phyloP scores from a whole-genome alignment of 2,888 invertebrate genomes.

The Oscheius sp. region DNA sequence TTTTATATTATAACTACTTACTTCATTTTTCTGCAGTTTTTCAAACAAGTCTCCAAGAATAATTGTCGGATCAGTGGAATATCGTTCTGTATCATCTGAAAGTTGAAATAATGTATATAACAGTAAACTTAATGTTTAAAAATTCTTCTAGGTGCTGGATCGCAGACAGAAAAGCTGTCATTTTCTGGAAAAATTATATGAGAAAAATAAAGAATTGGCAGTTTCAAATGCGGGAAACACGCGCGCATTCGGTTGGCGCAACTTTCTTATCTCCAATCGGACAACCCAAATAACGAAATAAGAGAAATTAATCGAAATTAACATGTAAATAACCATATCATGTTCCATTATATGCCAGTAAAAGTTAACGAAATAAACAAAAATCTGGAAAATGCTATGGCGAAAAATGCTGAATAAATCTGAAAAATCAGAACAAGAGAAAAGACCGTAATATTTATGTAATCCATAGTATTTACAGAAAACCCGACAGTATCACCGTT shows the following conservation, averaged over 20 bases:
- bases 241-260: neutral
- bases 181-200: neutral
- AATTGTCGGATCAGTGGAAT: neutral
- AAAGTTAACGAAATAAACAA: no score
- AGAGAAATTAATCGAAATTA: no score
- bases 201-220: neutral
- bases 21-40: neutral
- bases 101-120: neutral
- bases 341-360: no score
- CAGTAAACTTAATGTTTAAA: neutral
- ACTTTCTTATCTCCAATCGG: no score
- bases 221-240: constrained; percentile 12
- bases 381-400: no score
- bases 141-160: neutral
- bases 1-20: neutral
- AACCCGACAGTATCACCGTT: no score
- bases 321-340: no score
- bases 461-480: no score
- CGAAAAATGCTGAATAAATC: no score
- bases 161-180: neutral
- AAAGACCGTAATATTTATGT: no score
- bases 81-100: neutral
- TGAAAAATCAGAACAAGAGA: no score
- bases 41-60: neutral
- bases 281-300: no score